phyloP scores from a whole-genome alignment of 2,888 invertebrate species.

The Fragum fragum region DNA sequence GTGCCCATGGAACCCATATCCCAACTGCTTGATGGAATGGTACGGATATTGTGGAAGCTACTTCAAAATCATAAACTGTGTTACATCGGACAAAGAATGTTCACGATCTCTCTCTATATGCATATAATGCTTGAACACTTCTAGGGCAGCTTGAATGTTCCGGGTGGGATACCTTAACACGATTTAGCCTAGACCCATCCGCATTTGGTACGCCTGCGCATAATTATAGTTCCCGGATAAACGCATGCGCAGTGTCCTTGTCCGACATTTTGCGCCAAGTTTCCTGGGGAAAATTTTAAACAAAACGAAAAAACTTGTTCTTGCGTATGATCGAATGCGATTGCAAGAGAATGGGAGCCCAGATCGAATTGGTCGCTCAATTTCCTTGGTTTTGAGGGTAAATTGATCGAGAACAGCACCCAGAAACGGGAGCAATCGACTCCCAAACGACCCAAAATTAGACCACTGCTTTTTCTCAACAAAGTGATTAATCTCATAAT shows the following conservation, averaged over 20 bases:
- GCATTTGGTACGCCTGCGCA: slow-evolving; percentile 70
- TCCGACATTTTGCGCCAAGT: slow-evolving; percentile 86
- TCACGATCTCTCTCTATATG: too few relatives aligned
- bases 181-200: slow-evolving; percentile 6
- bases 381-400: neutral
- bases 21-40: too few relatives aligned
- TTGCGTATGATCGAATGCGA: neutral
- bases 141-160: too few relatives aligned
- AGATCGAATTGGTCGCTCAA: neutral
- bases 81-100: too few relatives aligned
- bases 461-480: neutral
- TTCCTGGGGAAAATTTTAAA: slow-evolving; percentile 63
- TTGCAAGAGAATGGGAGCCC: slow-evolving; percentile 14
- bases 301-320: slow-evolving; percentile 32
- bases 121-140: too few relatives aligned
- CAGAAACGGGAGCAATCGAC: neutral
- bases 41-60: too few relatives aligned
- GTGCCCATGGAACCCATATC: too few relatives aligned
- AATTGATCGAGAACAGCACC: neutral
- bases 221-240: slow-evolving; percentile 69
- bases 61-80: too few relatives aligned
- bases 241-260: slow-evolving; percentile 80
- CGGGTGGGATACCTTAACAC: too few relatives aligned
- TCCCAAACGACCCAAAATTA: slow-evolving; percentile 22
- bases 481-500: slow-evolving; percentile 37